These are phyloP conservation scores for Pipa parva DNA, from an alignment of 2,113 vertebrate genomes.

Conservation along the genomic window DNA sequence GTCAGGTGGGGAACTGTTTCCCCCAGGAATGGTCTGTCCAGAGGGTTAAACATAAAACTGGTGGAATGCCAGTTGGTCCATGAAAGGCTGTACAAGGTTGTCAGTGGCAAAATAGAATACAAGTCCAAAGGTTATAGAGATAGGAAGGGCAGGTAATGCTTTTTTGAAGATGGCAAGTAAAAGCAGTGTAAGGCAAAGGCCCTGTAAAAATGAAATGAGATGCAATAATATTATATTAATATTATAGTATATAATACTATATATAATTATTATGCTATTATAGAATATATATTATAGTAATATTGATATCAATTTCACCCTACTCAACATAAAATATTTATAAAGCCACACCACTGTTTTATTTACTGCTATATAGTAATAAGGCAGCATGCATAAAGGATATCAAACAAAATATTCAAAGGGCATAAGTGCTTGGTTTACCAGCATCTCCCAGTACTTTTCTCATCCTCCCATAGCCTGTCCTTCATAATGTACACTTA, in stretches of 20 bases:
- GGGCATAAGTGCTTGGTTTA: no score
- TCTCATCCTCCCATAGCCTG: no score
- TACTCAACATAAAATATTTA: no score
- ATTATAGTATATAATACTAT: no score
- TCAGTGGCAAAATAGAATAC: slow-evolving; percentile 98
- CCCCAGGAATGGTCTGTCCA: slow-evolving; percentile 3
- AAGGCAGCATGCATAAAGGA: background rate
- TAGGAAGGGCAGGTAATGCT: slow-evolving; percentile 93
- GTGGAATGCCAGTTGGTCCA: slow-evolving; percentile 91
- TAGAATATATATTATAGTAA: no score
- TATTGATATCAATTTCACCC: no score
- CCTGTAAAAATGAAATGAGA: slow-evolving; percentile 60
- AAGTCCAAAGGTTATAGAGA: slow-evolving; percentile 96
- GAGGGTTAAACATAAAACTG: slow-evolving; percentile 94
- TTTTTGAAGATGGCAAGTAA: slow-evolving; percentile 98
- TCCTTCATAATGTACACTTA: slow-evolving; percentile 63
- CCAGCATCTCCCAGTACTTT: no score
- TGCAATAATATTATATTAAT: background rate
- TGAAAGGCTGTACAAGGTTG: slow-evolving; percentile 92
- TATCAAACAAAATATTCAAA: no score
- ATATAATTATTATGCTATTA: no score
- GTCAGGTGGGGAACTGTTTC: background rate
- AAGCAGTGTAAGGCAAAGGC: slow-evolving; percentile 92
- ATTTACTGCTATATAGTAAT: no score
- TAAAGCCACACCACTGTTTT: no score